phyloP scores from a whole-genome alignment of 2,113 vertebrate genomes.

The Motacilla alba region DNA sequence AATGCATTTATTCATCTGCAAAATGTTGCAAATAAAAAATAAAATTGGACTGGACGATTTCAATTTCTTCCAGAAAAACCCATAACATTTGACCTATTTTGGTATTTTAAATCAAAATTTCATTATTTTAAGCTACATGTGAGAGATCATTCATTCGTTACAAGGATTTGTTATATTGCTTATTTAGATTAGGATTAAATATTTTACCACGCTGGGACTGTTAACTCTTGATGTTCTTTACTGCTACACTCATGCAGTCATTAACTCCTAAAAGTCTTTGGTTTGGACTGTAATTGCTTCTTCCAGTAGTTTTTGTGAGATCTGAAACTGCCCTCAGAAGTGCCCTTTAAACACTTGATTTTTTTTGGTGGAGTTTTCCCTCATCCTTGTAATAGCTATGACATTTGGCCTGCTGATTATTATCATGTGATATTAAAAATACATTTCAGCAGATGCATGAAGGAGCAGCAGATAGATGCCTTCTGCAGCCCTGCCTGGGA shows the following conservation, averaged over 20 bases:
- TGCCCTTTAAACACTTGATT: neutral
- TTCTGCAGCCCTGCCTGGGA: neutral
- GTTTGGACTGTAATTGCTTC: neutral
- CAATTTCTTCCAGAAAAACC: conserved; percentile 4
- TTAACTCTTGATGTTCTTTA: neutral
- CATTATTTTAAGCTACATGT: conserved; percentile 25
- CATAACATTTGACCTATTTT: neutral
- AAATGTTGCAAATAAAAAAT: conserved; percentile 31
- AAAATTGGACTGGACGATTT: neutral
- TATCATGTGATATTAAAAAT: neutral
- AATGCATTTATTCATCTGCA: neutral
- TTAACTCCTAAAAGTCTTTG: neutral
- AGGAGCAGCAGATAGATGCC: neutral
- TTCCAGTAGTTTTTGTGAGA: neutral
- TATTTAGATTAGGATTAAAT: conserved; percentile 34
- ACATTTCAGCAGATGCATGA: neutral
- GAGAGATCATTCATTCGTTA: conserved; percentile 28
- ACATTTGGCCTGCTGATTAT: neutral
- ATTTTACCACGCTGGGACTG: neutral
- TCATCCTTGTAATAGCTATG: neutral
- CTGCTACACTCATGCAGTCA: neutral
- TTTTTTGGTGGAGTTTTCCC: neutral
- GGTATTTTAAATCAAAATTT: conserved; percentile 10
- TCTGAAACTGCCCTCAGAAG: neutral
- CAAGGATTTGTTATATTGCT: conserved; percentile 21